Percentiles rank a stretch among this genome's conserved stretches.
Conservation (phyloP, 2,113 vertebrate genomes). For the Lophochroa leadbeateri region DNA sequence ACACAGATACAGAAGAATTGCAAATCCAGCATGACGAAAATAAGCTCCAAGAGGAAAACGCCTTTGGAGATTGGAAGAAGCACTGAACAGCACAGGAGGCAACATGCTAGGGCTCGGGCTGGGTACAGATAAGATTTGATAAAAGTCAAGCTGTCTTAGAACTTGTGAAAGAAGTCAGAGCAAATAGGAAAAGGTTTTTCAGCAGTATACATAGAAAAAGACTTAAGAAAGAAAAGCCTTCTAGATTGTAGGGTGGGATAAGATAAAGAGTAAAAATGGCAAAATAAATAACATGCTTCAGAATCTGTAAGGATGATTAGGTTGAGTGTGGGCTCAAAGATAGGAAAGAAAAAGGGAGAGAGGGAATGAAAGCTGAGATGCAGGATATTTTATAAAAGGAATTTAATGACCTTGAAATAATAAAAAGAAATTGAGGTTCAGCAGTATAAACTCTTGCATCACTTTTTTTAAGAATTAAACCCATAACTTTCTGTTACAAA, state of each 20-base stretch:
- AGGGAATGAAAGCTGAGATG: background rate
- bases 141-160: background rate
- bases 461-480: background rate
- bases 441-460: background rate
- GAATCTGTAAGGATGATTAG: background rate
- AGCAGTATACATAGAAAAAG: background rate
- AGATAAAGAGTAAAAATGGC: background rate
- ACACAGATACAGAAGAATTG: background rate
- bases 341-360: background rate
- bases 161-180: background rate
- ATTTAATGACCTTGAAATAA: background rate
- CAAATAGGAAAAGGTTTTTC: background rate
- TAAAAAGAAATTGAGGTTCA: background rate
- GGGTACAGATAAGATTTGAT: background rate
- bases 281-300: background rate
- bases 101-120: background rate
- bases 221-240: background rate
- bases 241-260: background rate
- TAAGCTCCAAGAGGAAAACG: background rate
- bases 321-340: background rate
- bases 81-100: background rate
- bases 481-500: background rate
- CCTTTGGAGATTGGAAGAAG: background rate
- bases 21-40: background rate
- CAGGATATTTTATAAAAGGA: background rate